Evolutionary conservation across 1,140 invertebrate species (phyloP), one percentile per base, ranked within the genome.

Genomic region (Lamellibrachia luymesi): DNA sequence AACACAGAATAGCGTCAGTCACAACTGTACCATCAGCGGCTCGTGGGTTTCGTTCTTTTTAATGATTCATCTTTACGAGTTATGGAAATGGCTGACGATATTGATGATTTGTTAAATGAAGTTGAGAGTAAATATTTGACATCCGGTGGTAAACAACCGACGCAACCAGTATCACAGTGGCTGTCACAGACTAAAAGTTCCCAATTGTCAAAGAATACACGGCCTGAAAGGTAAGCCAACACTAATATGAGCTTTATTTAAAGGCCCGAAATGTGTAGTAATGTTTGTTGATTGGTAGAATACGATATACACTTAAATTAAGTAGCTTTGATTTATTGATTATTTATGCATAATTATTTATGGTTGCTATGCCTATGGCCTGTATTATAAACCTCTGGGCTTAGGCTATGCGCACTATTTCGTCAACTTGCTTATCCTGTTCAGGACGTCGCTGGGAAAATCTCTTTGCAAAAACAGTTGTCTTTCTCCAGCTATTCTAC

Each of bases 71-170:
- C 64, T 80, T 80, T 80, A 80, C 52, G 25, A 8, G 17, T 22
- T 1, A 92, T 51, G 38, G 52, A 92, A 13, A 95, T 95, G 95
- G 95, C 95, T 50, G 95, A 95, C 93, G 95, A 96, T 94, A 95
- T 96, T 89, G 95, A 95, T 94, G 95, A 96, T 93, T 94, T 96
- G 90, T 93, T 96, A n/a, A 95, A 96, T 93, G 95, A 96, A 94
- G 95, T 96, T 10, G 95, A 96, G 93, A 93, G 93, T 80, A 95
- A 95, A 93, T 96, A 95, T 94, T 93, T 94, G 51, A 94, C 64
- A 80, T 80, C 64, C 64, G 64, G 64, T 17, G 64, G 64, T 80
- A 80, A 80, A 80, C 64, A 80, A 80, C 64, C 64, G 17, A 80
- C 64, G 64, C 64, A 80, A 17, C 64, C 7, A 80, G 2, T 22